Evolutionary conservation across 1,140 invertebrate genomes (phyloP).

Genomic region (Homalodisca vitripennis): DNA sequence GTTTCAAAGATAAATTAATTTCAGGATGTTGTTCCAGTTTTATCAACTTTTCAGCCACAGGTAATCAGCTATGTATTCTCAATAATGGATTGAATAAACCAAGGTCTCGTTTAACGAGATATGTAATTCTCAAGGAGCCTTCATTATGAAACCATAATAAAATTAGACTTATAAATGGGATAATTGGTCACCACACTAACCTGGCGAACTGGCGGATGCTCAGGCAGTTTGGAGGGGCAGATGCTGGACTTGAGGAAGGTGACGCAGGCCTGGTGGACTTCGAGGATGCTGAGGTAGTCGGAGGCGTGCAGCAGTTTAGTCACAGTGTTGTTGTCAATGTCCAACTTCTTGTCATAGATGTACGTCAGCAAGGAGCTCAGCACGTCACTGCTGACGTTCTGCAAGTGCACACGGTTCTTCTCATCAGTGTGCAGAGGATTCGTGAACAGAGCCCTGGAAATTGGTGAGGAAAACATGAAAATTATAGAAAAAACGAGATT

Average conservation of each 20-base stretch:
- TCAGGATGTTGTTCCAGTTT: too few relatives aligned
- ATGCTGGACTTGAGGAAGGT: constrained; percentile 66
- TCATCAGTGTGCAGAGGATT: constrained; percentile 66
- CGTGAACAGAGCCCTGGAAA: constrained; percentile 74
- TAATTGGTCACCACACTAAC: too few relatives aligned
- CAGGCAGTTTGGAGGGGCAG: constrained; percentile 73
- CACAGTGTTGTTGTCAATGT: constrained; percentile 73
- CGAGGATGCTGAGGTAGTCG: constrained; percentile 77
- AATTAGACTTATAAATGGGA: too few relatives aligned
- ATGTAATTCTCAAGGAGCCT: too few relatives aligned
- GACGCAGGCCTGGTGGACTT: constrained; percentile 73
- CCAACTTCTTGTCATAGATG: constrained; percentile 71
- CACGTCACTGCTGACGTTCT: constrained; percentile 70
- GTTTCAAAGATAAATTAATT: too few relatives aligned
- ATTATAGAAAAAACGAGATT: background rate
- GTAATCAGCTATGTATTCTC: too few relatives aligned
- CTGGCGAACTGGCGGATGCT: constrained; percentile 76
- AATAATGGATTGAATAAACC: too few relatives aligned
- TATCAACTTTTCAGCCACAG: too few relatives aligned
- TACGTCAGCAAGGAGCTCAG: constrained; percentile 77
- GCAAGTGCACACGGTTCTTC: constrained; percentile 68
- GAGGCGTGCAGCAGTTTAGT: constrained; percentile 70
- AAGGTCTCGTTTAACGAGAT: too few relatives aligned
- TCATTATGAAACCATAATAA: too few relatives aligned
- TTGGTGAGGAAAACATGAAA: background rate